These are phyloP conservation scores for Heliconius hewitsoni DNA, from an alignment of 1,140 invertebrate species.

Conservation along the genomic window DNA sequence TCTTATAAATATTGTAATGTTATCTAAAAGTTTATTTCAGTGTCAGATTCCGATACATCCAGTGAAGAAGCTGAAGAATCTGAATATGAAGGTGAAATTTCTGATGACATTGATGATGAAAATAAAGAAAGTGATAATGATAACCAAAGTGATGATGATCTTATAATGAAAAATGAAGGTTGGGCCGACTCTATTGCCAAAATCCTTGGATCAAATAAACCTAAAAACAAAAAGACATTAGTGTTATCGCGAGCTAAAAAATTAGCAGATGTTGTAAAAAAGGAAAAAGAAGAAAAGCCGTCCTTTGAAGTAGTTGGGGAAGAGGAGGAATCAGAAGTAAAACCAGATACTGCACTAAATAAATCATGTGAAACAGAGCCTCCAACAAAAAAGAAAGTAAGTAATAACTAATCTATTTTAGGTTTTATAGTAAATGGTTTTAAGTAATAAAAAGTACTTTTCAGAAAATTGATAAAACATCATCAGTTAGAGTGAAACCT, in stretches of 20 bases:
- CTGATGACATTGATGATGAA: slow-evolving; percentile 37
- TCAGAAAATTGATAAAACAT: slow-evolving; percentile 83
- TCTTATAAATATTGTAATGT: background rate
- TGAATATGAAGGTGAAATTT: slow-evolving; percentile 53
- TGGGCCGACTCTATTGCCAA: slow-evolving; percentile 88
- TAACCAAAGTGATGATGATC: slow-evolving; percentile 41
- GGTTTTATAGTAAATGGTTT: slow-evolving; percentile 16
- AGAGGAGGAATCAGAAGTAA: slow-evolving; percentile 67
- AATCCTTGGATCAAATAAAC: slow-evolving; percentile 88
- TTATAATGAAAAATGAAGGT: slow-evolving; percentile 77
- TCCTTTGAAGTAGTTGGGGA: slow-evolving; percentile 81
- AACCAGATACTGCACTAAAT: slow-evolving; percentile 41
- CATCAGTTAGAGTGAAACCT: slow-evolving; percentile 87
- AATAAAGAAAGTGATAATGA: slow-evolving; percentile 38
- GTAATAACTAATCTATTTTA: slow-evolving; percentile 27
- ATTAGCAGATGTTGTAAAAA: slow-evolving; percentile 81
- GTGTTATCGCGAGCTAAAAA: slow-evolving; percentile 89
- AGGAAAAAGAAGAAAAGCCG: slow-evolving; percentile 76
- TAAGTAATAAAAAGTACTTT: slow-evolving; percentile 49
- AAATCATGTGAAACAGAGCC: slow-evolving; percentile 58
- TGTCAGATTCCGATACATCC: slow-evolving; percentile 60
- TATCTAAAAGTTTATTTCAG: slow-evolving; percentile 42
- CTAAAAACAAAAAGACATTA: slow-evolving; percentile 87
- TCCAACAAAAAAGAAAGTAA: slow-evolving; percentile 74
- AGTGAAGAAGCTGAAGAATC: slow-evolving; percentile 54